Evolutionary conservation across 2,113 vertebrate species (phyloP).

Genomic region (Leptobrachium ailaonicum): DNA sequence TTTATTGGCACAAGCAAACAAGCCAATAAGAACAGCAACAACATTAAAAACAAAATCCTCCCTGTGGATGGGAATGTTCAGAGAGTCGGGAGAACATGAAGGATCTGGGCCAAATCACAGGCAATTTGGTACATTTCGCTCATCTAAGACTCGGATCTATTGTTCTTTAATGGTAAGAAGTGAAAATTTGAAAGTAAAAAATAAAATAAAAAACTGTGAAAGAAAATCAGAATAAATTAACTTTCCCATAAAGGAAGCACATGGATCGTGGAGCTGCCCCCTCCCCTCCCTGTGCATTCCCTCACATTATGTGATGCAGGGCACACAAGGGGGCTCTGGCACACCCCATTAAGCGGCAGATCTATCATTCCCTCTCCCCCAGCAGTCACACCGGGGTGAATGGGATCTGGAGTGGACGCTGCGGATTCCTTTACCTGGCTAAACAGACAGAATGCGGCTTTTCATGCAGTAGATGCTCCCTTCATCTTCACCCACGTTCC

Average conservation of each 20-base stretch:
- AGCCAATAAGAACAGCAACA: too few species aligned
- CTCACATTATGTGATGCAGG: conserved; percentile 26
- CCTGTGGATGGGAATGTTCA: too few species aligned
- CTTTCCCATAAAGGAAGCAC: background rate
- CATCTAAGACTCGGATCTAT: background rate
- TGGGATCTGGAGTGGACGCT: background rate
- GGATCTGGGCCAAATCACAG: too few species aligned
- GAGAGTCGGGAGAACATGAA: too few species aligned
- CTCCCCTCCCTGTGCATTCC: conserved; percentile 23
- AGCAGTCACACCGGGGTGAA: background rate
- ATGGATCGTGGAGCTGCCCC: background rate
- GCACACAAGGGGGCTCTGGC: conserved; percentile 20
- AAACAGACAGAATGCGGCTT: background rate
- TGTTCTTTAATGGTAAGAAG: conserved; percentile 2
- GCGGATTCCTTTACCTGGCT: conserved; percentile 11
- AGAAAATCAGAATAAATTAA: background rate
- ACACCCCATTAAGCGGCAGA: conserved; percentile 30
- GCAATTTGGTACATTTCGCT: too few species aligned
- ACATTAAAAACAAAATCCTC: too few species aligned
- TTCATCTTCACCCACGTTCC: conserved; percentile 18
- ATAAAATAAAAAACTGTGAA: too few species aligned
- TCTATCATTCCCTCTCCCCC: background rate
- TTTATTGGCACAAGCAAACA: too few species aligned
- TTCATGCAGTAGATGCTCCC: background rate
- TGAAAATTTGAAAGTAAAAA: background rate